A percentile compares a stretch with the other conserved stretches of the same genome.
These are phyloP conservation scores for Tadarida brasiliensis DNA, from an alignment of 2,797 vertebrate genomes.

Conservation along the genomic window DNA sequence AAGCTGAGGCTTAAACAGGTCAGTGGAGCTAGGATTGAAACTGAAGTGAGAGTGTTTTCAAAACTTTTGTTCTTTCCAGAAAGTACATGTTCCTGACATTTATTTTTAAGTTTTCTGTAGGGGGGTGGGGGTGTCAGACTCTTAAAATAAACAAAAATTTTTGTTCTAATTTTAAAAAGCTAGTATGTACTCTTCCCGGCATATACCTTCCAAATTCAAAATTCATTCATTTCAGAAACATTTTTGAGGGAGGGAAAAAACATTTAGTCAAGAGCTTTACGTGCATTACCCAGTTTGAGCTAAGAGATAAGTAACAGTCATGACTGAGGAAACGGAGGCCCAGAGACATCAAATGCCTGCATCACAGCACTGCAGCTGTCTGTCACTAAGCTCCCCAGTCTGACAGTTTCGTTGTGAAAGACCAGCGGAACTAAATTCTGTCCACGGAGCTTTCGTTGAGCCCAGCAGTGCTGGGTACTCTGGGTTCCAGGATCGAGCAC, in stretches of 20 bases:
- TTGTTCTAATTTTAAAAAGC: slow-evolving; percentile 32
- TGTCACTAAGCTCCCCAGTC: background rate
- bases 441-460: background rate
- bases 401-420: slow-evolving; percentile 15
- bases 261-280: background rate
- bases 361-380: background rate
- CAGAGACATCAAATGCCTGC: background rate
- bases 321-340: slow-evolving; percentile 8
- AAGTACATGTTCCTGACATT: background rate
- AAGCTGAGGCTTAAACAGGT: slow-evolving; percentile 14
- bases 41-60: background rate
- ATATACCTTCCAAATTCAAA: slow-evolving; percentile 59
- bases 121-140: background rate
- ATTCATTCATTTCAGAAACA: slow-evolving; percentile 54
- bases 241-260: slow-evolving; percentile 24
- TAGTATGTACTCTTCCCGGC: slow-evolving; percentile 12
- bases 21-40: background rate
- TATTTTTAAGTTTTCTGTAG: slow-evolving; percentile 43
- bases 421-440: background rate
- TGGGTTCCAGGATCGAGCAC: background rate
- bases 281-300: background rate
- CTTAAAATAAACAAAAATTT: slow-evolving; percentile 25
- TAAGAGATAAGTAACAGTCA: background rate
- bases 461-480: background rate
- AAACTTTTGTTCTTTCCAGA: slow-evolving; percentile 61